phyloP scores from a whole-genome alignment of 2,797 vertebrate species.

The Chromobotia macracanthus region DNA sequence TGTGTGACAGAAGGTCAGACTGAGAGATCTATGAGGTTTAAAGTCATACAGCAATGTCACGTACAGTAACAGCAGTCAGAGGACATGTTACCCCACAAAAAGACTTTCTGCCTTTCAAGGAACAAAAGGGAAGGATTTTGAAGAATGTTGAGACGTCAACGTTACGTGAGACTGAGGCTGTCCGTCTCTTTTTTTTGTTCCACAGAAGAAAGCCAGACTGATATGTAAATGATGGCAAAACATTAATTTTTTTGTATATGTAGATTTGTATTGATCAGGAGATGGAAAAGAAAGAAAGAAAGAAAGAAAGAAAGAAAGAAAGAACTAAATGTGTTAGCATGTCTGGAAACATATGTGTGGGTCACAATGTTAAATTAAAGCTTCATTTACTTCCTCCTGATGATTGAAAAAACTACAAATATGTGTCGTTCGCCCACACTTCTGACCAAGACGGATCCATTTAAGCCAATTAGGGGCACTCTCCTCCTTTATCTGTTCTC shows the following conservation, averaged over 20 bases:
- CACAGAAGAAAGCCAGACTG: too few species aligned
- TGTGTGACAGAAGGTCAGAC: conserved; percentile 41
- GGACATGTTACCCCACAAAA: too few species aligned
- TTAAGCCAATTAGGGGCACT: conserved; percentile 74
- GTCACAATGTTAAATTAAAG: conserved; percentile 62
- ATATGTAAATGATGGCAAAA: too few species aligned
- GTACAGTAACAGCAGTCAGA: neutral
- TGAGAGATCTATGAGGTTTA: conserved; percentile 14
- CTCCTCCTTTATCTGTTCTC: conserved; percentile 67
- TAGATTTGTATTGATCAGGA: too few species aligned
- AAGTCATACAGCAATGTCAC: conserved; percentile 16
- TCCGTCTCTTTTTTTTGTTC: too few species aligned
- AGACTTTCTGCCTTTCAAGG: too few species aligned
- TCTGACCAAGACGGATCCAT: conserved; percentile 63
- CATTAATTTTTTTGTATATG: too few species aligned
- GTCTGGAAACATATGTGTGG: conserved; percentile 21
- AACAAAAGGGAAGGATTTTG: too few species aligned
- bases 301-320: neutral
- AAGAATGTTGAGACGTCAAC: too few species aligned
- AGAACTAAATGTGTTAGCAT: neutral
- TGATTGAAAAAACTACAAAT: neutral
- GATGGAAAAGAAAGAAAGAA: too few species aligned
- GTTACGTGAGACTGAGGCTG: too few species aligned
- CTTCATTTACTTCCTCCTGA: conserved; percentile 58
- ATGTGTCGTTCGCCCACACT: conserved; percentile 18